Conservation (phyloP, 1,140 invertebrate species). For the Drosophila yakuba region DNA sequence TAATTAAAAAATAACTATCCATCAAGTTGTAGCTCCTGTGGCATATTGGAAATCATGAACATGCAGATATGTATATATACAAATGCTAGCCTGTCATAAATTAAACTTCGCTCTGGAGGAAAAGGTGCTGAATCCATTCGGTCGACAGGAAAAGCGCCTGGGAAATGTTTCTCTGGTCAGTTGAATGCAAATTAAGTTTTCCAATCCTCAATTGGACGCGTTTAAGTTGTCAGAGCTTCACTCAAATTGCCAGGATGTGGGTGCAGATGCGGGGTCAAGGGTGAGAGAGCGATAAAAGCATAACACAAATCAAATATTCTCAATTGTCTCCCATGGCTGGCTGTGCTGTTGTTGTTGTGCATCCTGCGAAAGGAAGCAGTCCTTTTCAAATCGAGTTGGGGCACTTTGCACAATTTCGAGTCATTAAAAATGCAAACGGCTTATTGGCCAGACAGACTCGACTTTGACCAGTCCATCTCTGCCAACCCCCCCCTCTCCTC, state of each 20-base stretch:
- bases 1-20: no score
- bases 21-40: neutral
- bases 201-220: constrained; percentile 38
- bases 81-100: neutral
- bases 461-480: constrained; percentile 18
- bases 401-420: constrained; percentile 63
- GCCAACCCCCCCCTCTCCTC: no score
- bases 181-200: constrained; percentile 39
- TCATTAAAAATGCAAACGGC: constrained; percentile 71
- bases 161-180: neutral
- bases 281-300: constrained; percentile 41
- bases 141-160: constrained; percentile 4
- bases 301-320: constrained; percentile 50
- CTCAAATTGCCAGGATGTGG: constrained; percentile 8
- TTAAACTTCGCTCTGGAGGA: neutral
- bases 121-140: constrained; percentile 1
- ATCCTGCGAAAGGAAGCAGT: constrained; percentile 7
- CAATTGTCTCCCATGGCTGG: constrained; percentile 24
- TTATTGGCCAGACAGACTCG: constrained; percentile 51
- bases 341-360: neutral
- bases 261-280: constrained; percentile 16
- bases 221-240: constrained; percentile 45
- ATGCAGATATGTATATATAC: neutral
- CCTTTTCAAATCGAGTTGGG: constrained; percentile 20
- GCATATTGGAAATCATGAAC: neutral